phyloP scores from a whole-genome alignment of 2,113 vertebrate species.

The Boleophthalmus pectinirostris region DNA sequence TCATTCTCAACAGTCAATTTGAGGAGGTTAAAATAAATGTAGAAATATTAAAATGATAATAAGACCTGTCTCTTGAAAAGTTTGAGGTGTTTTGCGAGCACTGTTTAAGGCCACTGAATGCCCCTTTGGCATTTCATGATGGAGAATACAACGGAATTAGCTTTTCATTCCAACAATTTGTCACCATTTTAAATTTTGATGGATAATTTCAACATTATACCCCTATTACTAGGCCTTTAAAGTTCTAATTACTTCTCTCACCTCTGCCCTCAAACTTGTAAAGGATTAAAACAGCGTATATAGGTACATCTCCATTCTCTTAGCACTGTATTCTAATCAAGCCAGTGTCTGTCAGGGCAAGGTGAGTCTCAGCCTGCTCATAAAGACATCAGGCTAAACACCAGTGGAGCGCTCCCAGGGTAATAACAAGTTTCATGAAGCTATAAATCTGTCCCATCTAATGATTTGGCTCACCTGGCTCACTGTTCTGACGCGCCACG shows the following conservation, averaged over 20 bases:
- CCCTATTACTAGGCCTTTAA: neutral
- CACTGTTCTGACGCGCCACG: conserved; percentile 67
- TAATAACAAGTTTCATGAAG: conserved; percentile 78
- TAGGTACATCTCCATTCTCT: conserved; percentile 9
- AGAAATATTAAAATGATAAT: neutral
- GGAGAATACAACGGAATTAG: neutral
- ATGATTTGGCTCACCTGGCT: conserved; percentile 77
- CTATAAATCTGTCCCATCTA: conserved; percentile 78
- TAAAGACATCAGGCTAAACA: conserved; percentile 77
- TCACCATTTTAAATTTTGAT: too few species aligned
- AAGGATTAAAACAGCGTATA: neutral
- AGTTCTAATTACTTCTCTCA: neutral
- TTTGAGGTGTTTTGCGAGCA: too few species aligned
- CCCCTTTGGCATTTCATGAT: neutral
- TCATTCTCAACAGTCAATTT: neutral
- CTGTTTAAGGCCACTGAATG: too few species aligned
- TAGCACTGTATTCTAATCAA: conserved; percentile 50
- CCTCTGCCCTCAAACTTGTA: neutral
- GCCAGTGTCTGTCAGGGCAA: conserved; percentile 63
- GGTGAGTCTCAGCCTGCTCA: conserved; percentile 68
- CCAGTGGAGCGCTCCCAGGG: conserved; percentile 63
- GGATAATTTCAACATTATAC: neutral
- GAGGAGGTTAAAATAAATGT: neutral
- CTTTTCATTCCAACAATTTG: too few species aligned
- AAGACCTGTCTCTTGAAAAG: too few species aligned